phyloP scores from a whole-genome alignment of 1,140 invertebrate species.

The Solenopsis fugax region DNA sequence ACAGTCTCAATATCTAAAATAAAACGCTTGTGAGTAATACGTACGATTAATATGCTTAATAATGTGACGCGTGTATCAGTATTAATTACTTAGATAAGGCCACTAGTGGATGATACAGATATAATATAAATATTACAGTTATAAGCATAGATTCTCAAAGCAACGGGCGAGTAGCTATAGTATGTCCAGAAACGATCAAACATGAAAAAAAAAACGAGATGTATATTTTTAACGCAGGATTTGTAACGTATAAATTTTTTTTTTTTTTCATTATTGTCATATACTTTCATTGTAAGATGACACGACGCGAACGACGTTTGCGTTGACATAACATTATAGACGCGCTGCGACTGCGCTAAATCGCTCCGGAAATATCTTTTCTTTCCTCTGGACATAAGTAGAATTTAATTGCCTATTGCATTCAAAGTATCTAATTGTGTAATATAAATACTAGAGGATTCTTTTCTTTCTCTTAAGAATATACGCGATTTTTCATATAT shows the following conservation, averaged over 20 bases:
- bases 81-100: constrained; percentile 85
- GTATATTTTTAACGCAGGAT: constrained; percentile 24
- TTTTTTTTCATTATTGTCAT: constrained; percentile 69
- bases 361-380: constrained; percentile 50
- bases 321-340: constrained; percentile 33
- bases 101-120: constrained; percentile 86
- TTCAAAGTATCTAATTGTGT: constrained; percentile 64
- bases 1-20: constrained; percentile 62
- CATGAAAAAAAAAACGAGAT: constrained; percentile 23
- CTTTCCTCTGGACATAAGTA: constrained; percentile 66
- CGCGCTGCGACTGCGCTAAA: constrained; percentile 21
- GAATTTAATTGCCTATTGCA: constrained; percentile 66
- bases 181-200: constrained; percentile 70
- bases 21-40: constrained; percentile 76
- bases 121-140: constrained; percentile 84
- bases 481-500: constrained; percentile 59
- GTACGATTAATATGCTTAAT: constrained; percentile 75
- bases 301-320: constrained; percentile 23
- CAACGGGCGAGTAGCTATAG: constrained; percentile 76
- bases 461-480: constrained; percentile 49
- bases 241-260: constrained; percentile 55
- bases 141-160: constrained; percentile 77
- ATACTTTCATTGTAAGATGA: constrained; percentile 71
- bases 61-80: constrained; percentile 77
- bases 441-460: constrained; percentile 71